Percentiles rank a stretch among this genome's conserved stretches.
These are phyloP conservation scores for Sebastes variabilis DNA, from an alignment of 2,797 vertebrate genomes.

Conservation along the genomic window DNA sequence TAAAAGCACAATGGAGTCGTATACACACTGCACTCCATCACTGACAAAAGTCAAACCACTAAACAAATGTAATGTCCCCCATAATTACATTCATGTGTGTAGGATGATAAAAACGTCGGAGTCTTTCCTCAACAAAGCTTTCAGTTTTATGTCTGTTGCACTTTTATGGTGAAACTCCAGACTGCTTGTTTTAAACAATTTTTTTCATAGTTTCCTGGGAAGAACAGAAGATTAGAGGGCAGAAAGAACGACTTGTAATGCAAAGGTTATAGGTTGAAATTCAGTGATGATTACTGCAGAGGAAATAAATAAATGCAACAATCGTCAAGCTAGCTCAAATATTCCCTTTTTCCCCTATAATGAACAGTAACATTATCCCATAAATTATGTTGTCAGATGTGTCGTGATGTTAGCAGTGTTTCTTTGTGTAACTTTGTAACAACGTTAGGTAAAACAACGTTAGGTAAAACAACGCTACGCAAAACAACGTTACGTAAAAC, in stretches of 20 bases:
- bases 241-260: neutral
- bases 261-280: neutral
- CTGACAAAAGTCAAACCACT: conserved; percentile 50
- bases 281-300: neutral
- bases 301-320: too few relatives aligned
- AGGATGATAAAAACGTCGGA: conserved; percentile 42
- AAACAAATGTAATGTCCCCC: conserved; percentile 51
- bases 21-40: conserved; percentile 46
- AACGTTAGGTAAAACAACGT: too few relatives aligned
- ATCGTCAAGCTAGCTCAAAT: neutral
- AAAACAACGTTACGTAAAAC: too few relatives aligned
- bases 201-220: conserved; percentile 8
- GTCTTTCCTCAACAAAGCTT: conserved; percentile 36
- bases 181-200: conserved; percentile 3
- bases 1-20: conserved; percentile 47
- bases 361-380: neutral
- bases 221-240: neutral
- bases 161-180: conserved; percentile 27
- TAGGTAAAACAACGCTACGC: too few relatives aligned
- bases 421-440: too few relatives aligned
- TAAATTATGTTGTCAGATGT: neutral
- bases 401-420: neutral
- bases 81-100: conserved; percentile 60
- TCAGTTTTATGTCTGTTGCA: conserved; percentile 19
- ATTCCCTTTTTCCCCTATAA: neutral